These are phyloP conservation scores for Gibbula magus DNA, from an alignment of 2,888 invertebrate genomes.

Conservation along the genomic window DNA sequence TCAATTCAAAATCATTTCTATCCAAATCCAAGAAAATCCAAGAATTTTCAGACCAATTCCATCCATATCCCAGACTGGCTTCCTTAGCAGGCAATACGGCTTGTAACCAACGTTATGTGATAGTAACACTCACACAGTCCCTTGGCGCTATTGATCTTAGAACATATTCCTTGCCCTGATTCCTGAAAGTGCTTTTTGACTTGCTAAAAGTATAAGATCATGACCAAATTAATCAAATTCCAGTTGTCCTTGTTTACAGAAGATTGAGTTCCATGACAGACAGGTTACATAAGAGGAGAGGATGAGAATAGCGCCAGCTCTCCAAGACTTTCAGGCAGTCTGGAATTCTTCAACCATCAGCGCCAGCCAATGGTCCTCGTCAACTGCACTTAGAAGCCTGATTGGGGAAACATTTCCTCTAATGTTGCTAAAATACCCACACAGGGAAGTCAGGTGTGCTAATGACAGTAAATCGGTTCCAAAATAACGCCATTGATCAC, in stretches of 20 bases:
- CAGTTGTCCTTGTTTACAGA: too few relatives aligned
- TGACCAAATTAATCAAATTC: too few relatives aligned
- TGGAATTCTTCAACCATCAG: background rate
- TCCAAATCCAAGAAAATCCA: background rate
- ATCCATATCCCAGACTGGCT: background rate
- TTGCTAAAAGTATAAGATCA: too few relatives aligned
- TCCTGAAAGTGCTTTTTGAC: too few relatives aligned
- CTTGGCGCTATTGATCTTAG: too few relatives aligned
- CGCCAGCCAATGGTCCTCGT: background rate
- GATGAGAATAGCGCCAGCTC: too few relatives aligned
- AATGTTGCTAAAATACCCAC: background rate
- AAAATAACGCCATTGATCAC: background rate
- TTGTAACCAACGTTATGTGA: background rate
- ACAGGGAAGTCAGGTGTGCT: background rate
- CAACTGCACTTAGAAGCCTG: background rate
- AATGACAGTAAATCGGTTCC: background rate
- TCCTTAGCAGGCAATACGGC: background rate
- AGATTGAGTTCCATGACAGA: too few relatives aligned
- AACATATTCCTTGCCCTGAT: too few relatives aligned
- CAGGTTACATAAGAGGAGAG: too few relatives aligned
- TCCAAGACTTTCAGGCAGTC: too few relatives aligned
- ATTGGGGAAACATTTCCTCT: slow-evolving; percentile 1
- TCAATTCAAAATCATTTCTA: too few relatives aligned
- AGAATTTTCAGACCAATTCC: background rate
- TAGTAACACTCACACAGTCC: background rate